Percentiles rank a stretch among this genome's conserved stretches.
Conservation (phyloP, 2,797 vertebrate genomes). For the Diceros bicornis region DNA sequence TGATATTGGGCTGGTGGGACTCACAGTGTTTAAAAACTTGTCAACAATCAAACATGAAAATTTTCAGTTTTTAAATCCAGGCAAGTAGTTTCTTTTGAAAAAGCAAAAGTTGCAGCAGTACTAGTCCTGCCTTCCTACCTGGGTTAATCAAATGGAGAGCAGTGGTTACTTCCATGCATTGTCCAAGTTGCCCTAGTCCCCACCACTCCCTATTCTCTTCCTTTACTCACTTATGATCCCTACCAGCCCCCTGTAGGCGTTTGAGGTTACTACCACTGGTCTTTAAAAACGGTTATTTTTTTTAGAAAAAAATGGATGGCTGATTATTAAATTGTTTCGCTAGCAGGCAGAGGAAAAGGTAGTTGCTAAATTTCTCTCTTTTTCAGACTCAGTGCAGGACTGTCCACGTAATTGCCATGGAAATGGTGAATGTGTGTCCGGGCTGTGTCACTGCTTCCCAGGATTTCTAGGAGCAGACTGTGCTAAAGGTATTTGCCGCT, state of each 20-base stretch:
- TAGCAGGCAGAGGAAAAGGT: background rate
- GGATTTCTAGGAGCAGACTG: constrained; percentile 99
- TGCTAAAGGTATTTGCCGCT: constrained; percentile 94
- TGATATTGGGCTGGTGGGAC: background rate
- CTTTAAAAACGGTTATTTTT: background rate
- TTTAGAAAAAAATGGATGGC: background rate
- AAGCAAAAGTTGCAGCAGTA: background rate
- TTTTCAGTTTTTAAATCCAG: background rate
- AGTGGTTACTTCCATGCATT: rapidly evolving
- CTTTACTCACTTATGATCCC: background rate
- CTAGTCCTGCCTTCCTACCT: background rate
- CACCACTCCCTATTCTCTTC: background rate
- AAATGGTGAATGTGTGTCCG: constrained; percentile 98
- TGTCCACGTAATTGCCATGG: constrained; percentile 99
- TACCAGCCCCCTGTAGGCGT: background rate
- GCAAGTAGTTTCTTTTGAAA: background rate
- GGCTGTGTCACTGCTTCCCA: constrained; percentile 98
- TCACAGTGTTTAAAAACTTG: background rate
- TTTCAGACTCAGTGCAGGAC: constrained; percentile 97
- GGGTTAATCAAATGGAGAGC: background rate
- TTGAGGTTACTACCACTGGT: background rate
- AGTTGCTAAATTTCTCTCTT: constrained; percentile 55
- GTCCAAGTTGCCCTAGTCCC: background rate
- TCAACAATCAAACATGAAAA: background rate
- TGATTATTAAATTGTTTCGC: background rate